phyloP scores from a whole-genome alignment of 2,797 vertebrate genomes.

The Notolabrus celidotus region DNA sequence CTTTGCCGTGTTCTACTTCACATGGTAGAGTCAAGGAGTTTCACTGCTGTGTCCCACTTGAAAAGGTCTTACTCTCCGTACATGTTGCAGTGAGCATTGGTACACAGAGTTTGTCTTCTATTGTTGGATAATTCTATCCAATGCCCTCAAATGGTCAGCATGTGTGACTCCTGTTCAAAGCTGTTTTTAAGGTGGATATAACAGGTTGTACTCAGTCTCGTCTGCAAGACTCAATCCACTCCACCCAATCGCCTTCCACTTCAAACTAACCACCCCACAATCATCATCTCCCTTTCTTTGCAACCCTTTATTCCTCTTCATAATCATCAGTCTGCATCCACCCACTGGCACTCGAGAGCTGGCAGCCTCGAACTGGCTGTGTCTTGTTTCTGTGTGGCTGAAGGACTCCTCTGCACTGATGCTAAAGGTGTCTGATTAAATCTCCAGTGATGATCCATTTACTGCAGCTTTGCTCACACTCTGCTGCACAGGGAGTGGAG shows the following conservation, averaged over 20 bases:
- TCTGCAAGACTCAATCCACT: constrained; percentile 31
- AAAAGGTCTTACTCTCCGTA: background rate
- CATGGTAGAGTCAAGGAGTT: too few species aligned
- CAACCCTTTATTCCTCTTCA: constrained; percentile 45
- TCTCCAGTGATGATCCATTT: constrained; percentile 23
- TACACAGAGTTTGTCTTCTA: background rate
- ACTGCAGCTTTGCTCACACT: constrained; percentile 5
- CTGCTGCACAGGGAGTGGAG: background rate
- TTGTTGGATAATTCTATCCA: background rate
- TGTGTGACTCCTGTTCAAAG: background rate
- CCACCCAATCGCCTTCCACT: constrained; percentile 41
- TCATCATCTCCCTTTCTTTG: constrained; percentile 39
- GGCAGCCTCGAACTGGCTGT: constrained; percentile 23
- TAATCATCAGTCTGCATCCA: constrained; percentile 50
- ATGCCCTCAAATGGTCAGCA: background rate
- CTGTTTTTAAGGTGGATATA: background rate
- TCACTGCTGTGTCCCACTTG: too few species aligned
- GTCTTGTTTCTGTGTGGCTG: constrained; percentile 18
- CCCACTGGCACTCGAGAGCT: constrained; percentile 53
- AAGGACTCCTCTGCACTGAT: constrained; percentile 36
- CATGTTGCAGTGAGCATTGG: background rate
- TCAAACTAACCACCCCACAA: constrained; percentile 47
- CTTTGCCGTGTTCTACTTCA: too few species aligned
- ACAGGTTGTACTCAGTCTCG: constrained; percentile 1
- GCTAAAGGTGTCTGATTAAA: constrained; percentile 61